Evolutionary conservation across 1,140 invertebrate genomes (phyloP), one percentile per base, ranked within the genome.

Genomic region (Adoxophyes honmai): DNA sequence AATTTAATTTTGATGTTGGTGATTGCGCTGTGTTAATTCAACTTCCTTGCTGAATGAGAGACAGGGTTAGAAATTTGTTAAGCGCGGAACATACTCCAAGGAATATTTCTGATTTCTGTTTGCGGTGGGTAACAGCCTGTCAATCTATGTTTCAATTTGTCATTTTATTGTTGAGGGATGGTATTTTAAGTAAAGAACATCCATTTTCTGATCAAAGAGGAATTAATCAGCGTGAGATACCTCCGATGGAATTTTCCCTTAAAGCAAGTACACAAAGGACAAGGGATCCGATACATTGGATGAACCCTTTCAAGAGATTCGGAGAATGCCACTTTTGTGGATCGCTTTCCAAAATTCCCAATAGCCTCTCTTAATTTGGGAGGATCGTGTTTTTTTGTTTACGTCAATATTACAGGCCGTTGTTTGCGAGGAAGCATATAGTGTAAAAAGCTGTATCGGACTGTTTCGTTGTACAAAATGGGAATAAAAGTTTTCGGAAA

Each of bases 391-490:
- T 28, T 28, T 28, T 28, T 3, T 28, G 21, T 28, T 6, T 2
- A 28, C 6, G 21, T 28, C 21, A 6, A 28, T 28, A 28, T 28
- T 28, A 6, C 2, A 28, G 6, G 6, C 21, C 21, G 21, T 28
- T 28, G 21, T 28, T 28, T 28, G 21, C 6, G 21, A 28, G 18
- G 15, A 44, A 11, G 10, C 42, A 7, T 13, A 10, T 48, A 48
- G 42, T 15, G 9, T 48, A 48, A 48, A 13, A 7, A 52, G 11
- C 51, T 52, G 51, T 52, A 52, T 52, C 14, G 33, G 34, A 52
- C 34, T 52, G 51, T 52, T 52, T 28, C 51, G 14, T 35, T 52
- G 51, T 52, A 52, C n/a, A 35, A 52, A 52, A 52, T 14, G 6
- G 8, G 7, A 52, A 35, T 35, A 52, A 48, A 48, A 18, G n/a